A percentile compares a stretch with the other conserved stretches of the same genome.
Conservation (phyloP, 2,888 invertebrate species). For the Oxystoma pomonae region DNA sequence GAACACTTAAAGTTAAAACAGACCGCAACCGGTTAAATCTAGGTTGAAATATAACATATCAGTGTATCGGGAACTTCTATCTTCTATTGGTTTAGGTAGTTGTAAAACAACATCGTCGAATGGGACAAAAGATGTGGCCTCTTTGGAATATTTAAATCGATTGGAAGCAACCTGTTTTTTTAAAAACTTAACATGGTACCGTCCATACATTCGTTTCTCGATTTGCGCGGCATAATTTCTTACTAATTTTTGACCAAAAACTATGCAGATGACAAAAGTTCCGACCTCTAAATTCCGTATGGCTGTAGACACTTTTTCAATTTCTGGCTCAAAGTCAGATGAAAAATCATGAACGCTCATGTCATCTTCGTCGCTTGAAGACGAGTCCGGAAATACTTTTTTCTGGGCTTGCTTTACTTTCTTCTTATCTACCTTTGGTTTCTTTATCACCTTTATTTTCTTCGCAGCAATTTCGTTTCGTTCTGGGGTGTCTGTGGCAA, state of each 20-base stretch:
- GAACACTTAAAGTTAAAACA: too few species aligned
- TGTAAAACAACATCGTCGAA: slow-evolving; percentile 1
- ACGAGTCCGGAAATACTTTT: slow-evolving; percentile 6
- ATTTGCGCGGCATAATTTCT: too few species aligned
- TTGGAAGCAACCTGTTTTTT: slow-evolving; percentile 3
- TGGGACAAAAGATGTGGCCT: neutral
- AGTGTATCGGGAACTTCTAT: slow-evolving; percentile 3
- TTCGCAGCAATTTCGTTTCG: slow-evolving; percentile 6
- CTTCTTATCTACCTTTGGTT: too few species aligned
- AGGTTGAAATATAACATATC: slow-evolving; percentile 9
- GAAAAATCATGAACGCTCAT: too few species aligned
- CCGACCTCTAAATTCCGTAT: neutral
- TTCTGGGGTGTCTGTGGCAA: slow-evolving; percentile 8
- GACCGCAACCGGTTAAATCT: neutral
- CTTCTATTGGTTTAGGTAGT: slow-evolving; percentile 3
- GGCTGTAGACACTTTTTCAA: too few species aligned
- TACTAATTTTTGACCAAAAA: too few species aligned
- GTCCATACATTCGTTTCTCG: too few species aligned
- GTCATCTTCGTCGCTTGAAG: too few species aligned
- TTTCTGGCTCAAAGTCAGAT: neutral
- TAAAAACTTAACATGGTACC: too few species aligned
- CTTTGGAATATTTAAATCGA: neutral
- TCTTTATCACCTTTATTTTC: slow-evolving; percentile 3
- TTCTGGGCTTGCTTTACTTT: slow-evolving; percentile 6
- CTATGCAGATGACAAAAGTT: neutral